Conservation (phyloP, 2,888 invertebrate species). For the Mythimna albipuncta region DNA sequence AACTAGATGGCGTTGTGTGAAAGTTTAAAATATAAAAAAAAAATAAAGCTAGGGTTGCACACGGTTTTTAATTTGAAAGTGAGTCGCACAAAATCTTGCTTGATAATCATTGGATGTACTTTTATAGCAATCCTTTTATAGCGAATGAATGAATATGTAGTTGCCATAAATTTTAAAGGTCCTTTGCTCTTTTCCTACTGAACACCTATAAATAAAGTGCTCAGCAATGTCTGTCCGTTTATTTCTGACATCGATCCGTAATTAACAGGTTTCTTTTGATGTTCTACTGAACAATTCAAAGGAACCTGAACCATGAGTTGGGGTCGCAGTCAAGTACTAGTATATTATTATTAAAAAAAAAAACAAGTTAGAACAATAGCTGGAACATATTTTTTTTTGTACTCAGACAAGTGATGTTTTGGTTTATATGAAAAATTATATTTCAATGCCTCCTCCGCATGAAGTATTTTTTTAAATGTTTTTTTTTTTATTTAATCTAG, state of each 20-base stretch:
- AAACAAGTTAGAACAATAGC: no score
- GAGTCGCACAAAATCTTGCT: constrained; percentile 3
- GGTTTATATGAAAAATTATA: no score
- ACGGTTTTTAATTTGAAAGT: constrained; percentile 32
- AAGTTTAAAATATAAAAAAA: no score
- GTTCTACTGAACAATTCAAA: constrained; percentile 3
- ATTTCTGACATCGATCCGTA: constrained; percentile 1
- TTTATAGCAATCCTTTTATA: constrained; percentile 29
- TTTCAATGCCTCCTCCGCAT: no score
- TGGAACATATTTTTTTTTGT: no score
- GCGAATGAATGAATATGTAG: constrained; percentile 20
- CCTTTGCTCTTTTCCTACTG: background rate
- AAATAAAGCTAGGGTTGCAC: constrained; percentile 28
- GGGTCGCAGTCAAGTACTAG: no score
- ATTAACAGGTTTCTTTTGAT: background rate
- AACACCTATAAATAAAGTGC: background rate
- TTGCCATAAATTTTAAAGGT: constrained; percentile 27
- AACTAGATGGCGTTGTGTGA: no score
- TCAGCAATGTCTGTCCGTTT: background rate
- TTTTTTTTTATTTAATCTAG: no score
- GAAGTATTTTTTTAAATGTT: no score
- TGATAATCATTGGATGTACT: constrained; percentile 26
- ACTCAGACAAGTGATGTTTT: no score
- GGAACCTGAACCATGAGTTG: no score
- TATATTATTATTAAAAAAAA: no score